Evolutionary conservation across 2,113 vertebrate species (phyloP), one percentile per base, ranked within the genome.

Genomic region (Neodon shergylaensis): DNA sequence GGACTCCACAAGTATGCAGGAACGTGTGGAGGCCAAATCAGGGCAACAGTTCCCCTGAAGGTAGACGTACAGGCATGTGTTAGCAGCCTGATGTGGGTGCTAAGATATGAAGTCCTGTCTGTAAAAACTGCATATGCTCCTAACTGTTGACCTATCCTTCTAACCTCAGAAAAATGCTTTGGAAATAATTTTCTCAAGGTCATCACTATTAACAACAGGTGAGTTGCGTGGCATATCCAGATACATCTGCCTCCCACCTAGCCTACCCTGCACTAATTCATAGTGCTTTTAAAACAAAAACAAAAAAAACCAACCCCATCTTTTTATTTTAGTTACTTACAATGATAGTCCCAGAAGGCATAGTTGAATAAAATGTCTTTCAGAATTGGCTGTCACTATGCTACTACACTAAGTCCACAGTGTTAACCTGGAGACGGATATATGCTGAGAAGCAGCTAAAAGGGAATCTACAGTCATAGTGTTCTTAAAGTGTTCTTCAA

Each of bases 261-360:
- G 47, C 47, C 12, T 28, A 26, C 4, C 19, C 16, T 39, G n/a
- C 7, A 39, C 47, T 58, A 44, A 61, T 33, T 82, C 52, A 14
- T 8, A 33, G 28, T 61, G 68, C 47, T n/a, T 17, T 54, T 49
- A 78, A 78, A 33, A 5, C 54, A 58, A 31, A 17, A 28, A 44
- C 3, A 22, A 22, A 44, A 44, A 24, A 44, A 31, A 44, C 3
- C 12, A 26, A 24, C 22, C 22, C 3, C 16, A 36, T 33, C 17
- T 58, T 72, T 89, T 94, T 44, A 88, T 91, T 96, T 39, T 47
- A 79, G 54, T 65, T 68, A 26, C 47, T 36, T 63, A 24, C 13
- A 92, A 95, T 58, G 47, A 54, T 58, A 94, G 89, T 84, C 79
- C 28, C 19, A 93, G 12, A 82, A 13, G 79, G 28, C 52, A 96